phyloP scores from a whole-genome alignment of 2,888 invertebrate species.

The Chaetogeoica ovagalla region DNA sequence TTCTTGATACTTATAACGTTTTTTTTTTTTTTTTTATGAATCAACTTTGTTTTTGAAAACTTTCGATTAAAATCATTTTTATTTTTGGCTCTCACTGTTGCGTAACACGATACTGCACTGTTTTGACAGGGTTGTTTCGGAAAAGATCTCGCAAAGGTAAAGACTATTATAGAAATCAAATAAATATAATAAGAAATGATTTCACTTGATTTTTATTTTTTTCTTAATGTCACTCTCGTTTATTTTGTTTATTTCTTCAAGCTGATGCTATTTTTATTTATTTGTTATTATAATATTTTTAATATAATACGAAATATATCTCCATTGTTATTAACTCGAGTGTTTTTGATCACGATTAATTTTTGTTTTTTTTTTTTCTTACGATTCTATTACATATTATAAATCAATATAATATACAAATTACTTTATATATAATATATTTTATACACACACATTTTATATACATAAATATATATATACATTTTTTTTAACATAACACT shows the following conservation, averaged over 20 bases:
- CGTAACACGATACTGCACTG: constrained; percentile 52
- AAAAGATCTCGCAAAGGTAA: constrained; percentile 96
- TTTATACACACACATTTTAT: neutral
- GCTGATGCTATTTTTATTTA: constrained; percentile 35
- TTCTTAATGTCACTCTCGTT: constrained; percentile 53
- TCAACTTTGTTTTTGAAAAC: constrained; percentile 37
- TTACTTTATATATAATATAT: neutral
- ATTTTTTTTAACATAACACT: neutral
- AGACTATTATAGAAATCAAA: constrained; percentile 59
- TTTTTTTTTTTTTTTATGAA: constrained; percentile 32
- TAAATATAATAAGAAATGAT: constrained; percentile 54
- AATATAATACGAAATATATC: neutral
- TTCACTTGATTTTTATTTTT: constrained; percentile 54
- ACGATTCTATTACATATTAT: constrained; percentile 1
- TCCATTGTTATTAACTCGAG: constrained; percentile 15
- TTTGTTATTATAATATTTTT: constrained; percentile 9
- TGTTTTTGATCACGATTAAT: constrained; percentile 40
- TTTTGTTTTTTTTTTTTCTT: constrained; percentile 11
- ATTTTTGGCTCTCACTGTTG: constrained; percentile 56
- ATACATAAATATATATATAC: neutral
- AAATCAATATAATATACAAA: neutral
- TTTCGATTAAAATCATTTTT: constrained; percentile 51
- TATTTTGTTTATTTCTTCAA: constrained; percentile 53
- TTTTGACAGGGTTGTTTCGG: constrained; percentile 82
- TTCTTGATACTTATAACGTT: constrained; percentile 15